Evolutionary conservation across 1,140 invertebrate genomes (phyloP), one percentile per base, ranked within the genome.

Genomic region (Drosophila murphyi): DNA sequence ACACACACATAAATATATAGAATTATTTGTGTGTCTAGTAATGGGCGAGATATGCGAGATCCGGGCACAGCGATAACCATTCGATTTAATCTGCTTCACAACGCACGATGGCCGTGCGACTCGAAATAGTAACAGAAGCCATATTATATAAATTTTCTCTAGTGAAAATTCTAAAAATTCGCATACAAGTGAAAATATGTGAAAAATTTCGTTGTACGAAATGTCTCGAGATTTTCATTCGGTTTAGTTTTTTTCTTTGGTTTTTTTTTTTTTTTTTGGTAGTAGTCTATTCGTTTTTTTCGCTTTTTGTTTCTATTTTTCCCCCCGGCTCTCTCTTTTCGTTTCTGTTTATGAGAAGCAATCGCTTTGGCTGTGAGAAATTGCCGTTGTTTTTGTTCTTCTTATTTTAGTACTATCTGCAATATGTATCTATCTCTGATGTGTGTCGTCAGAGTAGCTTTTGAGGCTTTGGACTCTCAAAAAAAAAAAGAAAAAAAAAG

Each of bases 161-260:
- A 89, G 81, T 79, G 82, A 90, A 90, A 86, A 90, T 90, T 90
- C 86, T 77, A 90, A 90, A 86, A 90, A 90, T 90, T 90, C 86
- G 74, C 86, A 90, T 90, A 90, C 86, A 86, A 86, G 72, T 87
- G 82, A 90, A 90, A 90, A 90, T 90, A 90, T 90, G 86, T 90
- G 86, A 90, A 90, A 90, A 90, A 90, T 90, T 74, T 90, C 78
- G 81, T 90, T 89, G 80, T 80, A 85, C 80, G 78, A 89, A 89
- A 89, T 89, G 86, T 85, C 81, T 76, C 72, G 62, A 78, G 75
- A 90, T 89, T 89, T 89, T 89, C 86, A 81, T 81, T 90, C 55
- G 78, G 67, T 78, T 85, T 71, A 73, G 75, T 85, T 75, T 74
- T 80, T 73, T 47, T 64, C 54, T 63, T 72, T 65, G 65, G 51